Evolutionary conservation across 2,888 invertebrate species (phyloP), one percentile per base, ranked within the genome.

Genomic region (Sarcophaga variegata): DNA sequence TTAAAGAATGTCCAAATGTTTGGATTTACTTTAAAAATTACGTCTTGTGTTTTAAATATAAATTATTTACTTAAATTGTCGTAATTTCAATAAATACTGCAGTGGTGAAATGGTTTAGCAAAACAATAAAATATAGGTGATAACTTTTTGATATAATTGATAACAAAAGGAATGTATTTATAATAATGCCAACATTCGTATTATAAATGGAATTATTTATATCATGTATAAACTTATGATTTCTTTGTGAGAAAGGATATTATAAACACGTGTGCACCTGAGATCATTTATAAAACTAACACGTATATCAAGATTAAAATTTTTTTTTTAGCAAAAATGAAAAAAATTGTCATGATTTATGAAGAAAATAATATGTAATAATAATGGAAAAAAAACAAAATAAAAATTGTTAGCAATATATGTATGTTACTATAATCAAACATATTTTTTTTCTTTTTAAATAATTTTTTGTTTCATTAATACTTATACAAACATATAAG

Each of bases 321-420:
- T 83, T 22, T 22, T 22, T 22, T 86, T 88, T 67, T 84, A 77
- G 85, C 86, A 81, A 85, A 88, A 85, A 83, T 80, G 79, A 49
- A 62, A 80, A 86, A 64, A 89, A 89, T 88, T 89, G 88, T 89
- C 88, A 88, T 81, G 71, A 78, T 85, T 88, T 80, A 75, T 78
- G 80, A 86, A 88, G 64, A 80, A 27, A 81, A 54, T 14, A 54
- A 54, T 12, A 5, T 22, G 14, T 49, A 49, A 54, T 54, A 54
- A 54, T 54, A 49, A 84, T 66, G 69, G 64, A 77, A 76, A 25
- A 25, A 69, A 79, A 64, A 64, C 49, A 45, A 63, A 64, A 54
- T 54, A 14, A 17, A 54, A 54, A 54, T 54, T 64, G 37, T 70
- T 78, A 69, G 80, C 47, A 20, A 80, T 62, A 27, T 75, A 22